These are phyloP conservation scores for Thymelicus acteon DNA, from an alignment of 2,888 invertebrate species.

Conservation along the genomic window DNA sequence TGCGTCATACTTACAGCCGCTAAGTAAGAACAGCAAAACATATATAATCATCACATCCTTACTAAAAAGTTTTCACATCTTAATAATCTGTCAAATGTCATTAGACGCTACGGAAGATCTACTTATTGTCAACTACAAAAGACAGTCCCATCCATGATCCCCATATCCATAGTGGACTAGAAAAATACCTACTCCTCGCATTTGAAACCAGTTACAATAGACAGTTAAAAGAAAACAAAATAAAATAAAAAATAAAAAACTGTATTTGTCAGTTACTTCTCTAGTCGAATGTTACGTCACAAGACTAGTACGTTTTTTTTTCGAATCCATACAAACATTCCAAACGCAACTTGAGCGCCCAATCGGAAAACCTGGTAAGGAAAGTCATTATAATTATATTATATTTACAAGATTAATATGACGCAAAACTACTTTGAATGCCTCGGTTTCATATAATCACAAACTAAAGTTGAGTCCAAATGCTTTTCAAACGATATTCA, in stretches of 20 bases:
- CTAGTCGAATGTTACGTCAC: slow-evolving; percentile 32
- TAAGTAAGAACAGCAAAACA: slow-evolving; percentile 1
- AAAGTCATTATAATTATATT: neutral
- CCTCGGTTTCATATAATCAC: neutral
- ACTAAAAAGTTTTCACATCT: no score
- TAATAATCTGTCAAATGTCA: neutral
- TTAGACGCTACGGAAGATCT: slow-evolving; percentile 6
- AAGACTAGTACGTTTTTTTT: slow-evolving; percentile 27
- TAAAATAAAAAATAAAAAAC: slow-evolving; percentile 20
- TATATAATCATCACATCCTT: neutral
- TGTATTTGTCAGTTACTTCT: slow-evolving; percentile 24
- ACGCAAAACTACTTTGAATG: neutral
- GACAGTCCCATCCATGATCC: neutral
- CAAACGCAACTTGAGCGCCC: slow-evolving; percentile 11
- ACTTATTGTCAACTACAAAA: slow-evolving; percentile 15
- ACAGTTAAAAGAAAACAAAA: slow-evolving; percentile 14
- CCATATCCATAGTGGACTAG: neutral
- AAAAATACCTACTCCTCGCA: neutral
- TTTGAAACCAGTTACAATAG: neutral
- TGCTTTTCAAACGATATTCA: no score
- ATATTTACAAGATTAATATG: slow-evolving; percentile 21
- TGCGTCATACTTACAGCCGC: no score
- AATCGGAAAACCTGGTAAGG: neutral
- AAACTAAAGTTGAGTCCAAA: no score
- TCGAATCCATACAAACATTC: slow-evolving; percentile 23